Evolutionary conservation across 2,888 invertebrate species (phyloP).

Genomic region (Drosophila flavopinicola): DNA sequence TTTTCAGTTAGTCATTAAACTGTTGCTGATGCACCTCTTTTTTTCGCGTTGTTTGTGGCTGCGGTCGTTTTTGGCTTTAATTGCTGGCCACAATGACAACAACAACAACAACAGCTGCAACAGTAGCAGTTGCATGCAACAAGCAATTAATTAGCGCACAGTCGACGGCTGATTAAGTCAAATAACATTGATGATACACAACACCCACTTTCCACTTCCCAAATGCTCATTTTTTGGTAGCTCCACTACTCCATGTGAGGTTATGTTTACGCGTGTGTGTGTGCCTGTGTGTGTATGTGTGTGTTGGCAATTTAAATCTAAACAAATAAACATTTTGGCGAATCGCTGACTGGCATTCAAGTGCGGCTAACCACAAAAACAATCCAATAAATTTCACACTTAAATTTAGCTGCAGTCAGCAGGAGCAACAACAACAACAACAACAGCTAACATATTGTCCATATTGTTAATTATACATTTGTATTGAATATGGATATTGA

Average conservation of each 20-base stretch:
- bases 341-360: slow-evolving; percentile 25
- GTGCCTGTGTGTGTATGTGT: slow-evolving; percentile 1
- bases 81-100: slow-evolving; percentile 46
- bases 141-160: slow-evolving; percentile 68
- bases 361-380: slow-evolving; percentile 47
- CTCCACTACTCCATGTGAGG: background rate
- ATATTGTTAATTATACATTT: background rate
- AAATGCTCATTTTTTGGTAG: slow-evolving; percentile 11
- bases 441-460: background rate
- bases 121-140: slow-evolving; percentile 22
- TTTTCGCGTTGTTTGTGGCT: slow-evolving; percentile 10
- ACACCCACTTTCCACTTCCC: background rate
- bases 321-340: slow-evolving; percentile 50
- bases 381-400: slow-evolving; percentile 28
- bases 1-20: slow-evolving; percentile 65
- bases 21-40: slow-evolving; percentile 45
- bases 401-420: slow-evolving; percentile 3
- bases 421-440: background rate
- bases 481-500: too few relatives aligned
- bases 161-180: slow-evolving; percentile 63
- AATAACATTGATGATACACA: slow-evolving; percentile 50
- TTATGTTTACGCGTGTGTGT: background rate
- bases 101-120: slow-evolving; percentile 17
- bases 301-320: slow-evolving; percentile 44
- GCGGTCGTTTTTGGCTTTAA: slow-evolving; percentile 43